Evolutionary conservation across 1,140 invertebrate species (phyloP).

Genomic region (Atta cephalotes): DNA sequence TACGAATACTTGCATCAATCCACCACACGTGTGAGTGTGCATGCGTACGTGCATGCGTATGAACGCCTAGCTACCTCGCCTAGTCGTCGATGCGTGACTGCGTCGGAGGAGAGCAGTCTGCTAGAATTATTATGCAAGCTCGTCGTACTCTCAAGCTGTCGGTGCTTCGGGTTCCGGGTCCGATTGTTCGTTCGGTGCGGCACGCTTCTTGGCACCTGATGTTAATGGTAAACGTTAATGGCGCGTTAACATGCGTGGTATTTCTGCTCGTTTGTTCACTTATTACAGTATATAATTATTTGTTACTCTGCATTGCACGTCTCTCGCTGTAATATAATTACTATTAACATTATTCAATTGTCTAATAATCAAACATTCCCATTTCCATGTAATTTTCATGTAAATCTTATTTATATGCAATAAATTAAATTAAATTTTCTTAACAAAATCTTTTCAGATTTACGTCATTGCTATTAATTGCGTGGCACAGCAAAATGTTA

Average conservation of each 20-base stretch:
- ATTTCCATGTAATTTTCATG: too few relatives aligned
- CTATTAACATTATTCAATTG: background rate
- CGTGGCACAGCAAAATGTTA: too few relatives aligned
- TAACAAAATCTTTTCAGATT: background rate
- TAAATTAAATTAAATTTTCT: background rate
- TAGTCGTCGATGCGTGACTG: conserved; percentile 59
- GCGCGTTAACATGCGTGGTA: background rate
- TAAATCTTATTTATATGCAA: too few relatives aligned
- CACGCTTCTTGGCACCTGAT: conserved; percentile 36
- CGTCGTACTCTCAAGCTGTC: conserved; percentile 55
- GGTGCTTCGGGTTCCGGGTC: conserved; percentile 76
- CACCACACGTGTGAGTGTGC: conserved; percentile 5
- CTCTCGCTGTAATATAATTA: background rate
- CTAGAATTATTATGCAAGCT: conserved; percentile 78
- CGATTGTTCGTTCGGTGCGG: conserved; percentile 75
- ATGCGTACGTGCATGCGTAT: background rate
- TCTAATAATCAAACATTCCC: background rate
- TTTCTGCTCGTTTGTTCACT: background rate
- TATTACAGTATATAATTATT: conserved; percentile 14
- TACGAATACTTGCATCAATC: conserved; percentile 65
- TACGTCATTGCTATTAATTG: background rate
- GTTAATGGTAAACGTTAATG: conserved; percentile 15
- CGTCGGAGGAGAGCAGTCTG: conserved; percentile 41
- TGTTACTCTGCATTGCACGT: background rate
- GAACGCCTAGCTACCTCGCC: conserved; percentile 50